Percentiles rank a stretch among this genome's conserved stretches.
Evolutionary conservation across 2,113 vertebrate genomes (phyloP).

Genomic region (Motacilla tschutschensis): DNA sequence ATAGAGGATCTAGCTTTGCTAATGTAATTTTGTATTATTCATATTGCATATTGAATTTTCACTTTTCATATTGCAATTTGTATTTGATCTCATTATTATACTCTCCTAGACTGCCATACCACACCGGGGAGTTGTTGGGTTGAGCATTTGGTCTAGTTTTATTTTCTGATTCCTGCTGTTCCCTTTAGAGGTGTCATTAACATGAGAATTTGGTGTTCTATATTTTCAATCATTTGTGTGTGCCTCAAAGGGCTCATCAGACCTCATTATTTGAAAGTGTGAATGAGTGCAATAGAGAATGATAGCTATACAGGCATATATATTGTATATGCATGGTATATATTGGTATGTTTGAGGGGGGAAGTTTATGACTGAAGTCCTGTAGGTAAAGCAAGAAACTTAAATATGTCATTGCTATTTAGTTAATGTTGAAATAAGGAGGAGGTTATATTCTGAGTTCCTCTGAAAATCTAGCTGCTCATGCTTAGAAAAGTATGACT

Average conservation of each 20-base stretch:
- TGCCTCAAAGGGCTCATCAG: constrained; percentile 16
- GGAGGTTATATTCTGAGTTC: neutral
- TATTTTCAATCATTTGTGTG: constrained; percentile 32
- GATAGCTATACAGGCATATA: neutral
- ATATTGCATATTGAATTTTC: constrained; percentile 52
- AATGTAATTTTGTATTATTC: constrained; percentile 46
- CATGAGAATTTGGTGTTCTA: constrained; percentile 14
- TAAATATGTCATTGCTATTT: neutral
- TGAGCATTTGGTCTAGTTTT: constrained; percentile 49
- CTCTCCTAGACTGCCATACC: constrained; percentile 1
- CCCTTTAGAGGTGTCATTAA: constrained; percentile 21
- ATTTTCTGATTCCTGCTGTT: constrained; percentile 38
- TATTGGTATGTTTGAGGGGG: neutral
- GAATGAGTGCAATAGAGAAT: neutral
- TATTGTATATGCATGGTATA: neutral
- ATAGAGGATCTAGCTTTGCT: neutral
- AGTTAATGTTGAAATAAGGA: neutral
- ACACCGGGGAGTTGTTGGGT: constrained; percentile 21
- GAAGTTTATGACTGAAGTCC: neutral
- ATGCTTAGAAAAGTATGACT: neutral
- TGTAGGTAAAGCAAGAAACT: neutral
- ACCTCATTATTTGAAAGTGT: neutral
- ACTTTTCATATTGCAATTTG: constrained; percentile 37
- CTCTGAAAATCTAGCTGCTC: neutral
- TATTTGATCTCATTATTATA: constrained; percentile 45